Evolutionary conservation across 2,888 invertebrate genomes (phyloP).

Genomic region (Yponomeuta malinellus): DNA sequence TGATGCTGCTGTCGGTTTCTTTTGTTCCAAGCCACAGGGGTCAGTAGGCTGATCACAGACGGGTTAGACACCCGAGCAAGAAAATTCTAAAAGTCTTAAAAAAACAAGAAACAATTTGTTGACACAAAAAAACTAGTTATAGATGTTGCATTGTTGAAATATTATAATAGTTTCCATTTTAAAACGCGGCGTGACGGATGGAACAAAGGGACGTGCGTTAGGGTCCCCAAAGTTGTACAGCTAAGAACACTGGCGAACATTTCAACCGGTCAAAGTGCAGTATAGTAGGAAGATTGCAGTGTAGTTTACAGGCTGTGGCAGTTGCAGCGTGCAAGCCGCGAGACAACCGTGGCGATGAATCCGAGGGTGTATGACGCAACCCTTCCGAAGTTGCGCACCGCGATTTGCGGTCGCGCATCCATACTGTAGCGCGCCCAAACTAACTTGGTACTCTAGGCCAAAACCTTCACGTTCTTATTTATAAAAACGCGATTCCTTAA

Average conservation of each 20-base stretch:
- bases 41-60: not conserved
- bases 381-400: slow-evolving; percentile 53
- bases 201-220: slow-evolving; percentile 38
- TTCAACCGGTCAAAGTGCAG: not conserved
- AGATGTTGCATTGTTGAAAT: slow-evolving; percentile 60
- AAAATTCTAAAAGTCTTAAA: not conserved
- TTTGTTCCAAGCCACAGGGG: slow-evolving; percentile 15
- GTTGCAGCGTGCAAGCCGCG: slow-evolving; percentile 16
- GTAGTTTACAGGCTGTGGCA: slow-evolving; percentile 18
- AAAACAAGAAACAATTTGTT: slow-evolving; percentile 56
- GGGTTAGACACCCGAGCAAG: not conserved
- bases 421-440: slow-evolving; percentile 27
- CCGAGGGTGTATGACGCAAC: slow-evolving; percentile 59
- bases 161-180: slow-evolving; percentile 50
- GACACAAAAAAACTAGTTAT: slow-evolving; percentile 66
- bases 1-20: slow-evolving; percentile 25
- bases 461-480: too few species aligned
- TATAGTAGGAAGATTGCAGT: not conserved
- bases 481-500: too few species aligned
- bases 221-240: not conserved
- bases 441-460: slow-evolving; percentile 35
- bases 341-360: slow-evolving; percentile 60
- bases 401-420: slow-evolving; percentile 58
- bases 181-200: slow-evolving; percentile 38
- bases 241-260: not conserved